Evolutionary conservation across 2,888 invertebrate species (phyloP).

Genomic region (Drosophila lacicola): DNA sequence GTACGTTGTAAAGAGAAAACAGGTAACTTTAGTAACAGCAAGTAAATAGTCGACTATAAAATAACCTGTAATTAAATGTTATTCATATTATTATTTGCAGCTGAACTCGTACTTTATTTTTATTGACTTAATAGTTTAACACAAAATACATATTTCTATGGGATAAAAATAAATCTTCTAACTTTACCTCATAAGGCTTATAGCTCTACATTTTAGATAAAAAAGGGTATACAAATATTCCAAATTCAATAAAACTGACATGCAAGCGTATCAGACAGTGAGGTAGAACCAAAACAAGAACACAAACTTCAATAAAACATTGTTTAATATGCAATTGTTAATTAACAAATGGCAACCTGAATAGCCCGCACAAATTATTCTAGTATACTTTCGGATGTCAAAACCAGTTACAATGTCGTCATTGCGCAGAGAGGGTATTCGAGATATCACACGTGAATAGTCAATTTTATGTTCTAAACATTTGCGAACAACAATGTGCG

Average conservation of each 20-base stretch:
- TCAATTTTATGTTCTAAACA: conserved; percentile 9
- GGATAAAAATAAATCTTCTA: neutral
- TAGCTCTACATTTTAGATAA: neutral
- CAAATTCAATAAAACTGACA: neutral
- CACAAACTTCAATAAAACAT: conserved; percentile 12
- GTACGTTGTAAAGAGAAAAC: neutral
- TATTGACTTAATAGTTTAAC: neutral
- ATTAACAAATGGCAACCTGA: conserved; percentile 31
- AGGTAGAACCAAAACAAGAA: neutral
- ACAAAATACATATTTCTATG: neutral
- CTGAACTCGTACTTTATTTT: neutral
- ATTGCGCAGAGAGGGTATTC: conserved; percentile 29
- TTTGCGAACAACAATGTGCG: conserved; percentile 6
- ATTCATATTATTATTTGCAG: neutral
- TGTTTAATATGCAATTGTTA: conserved; percentile 46
- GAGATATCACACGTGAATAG: conserved; percentile 18
- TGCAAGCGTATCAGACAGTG: neutral
- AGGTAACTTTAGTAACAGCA: neutral
- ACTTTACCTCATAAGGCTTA: neutral
- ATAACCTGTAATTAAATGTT: neutral
- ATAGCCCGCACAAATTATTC: conserved; percentile 11
- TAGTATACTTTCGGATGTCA: conserved; percentile 13
- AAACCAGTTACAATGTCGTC: conserved; percentile 66
- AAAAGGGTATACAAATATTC: neutral
- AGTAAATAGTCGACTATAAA: neutral